phyloP scores from a whole-genome alignment of 2,797 vertebrate genomes.

The Enteromius trimaculatus region DNA sequence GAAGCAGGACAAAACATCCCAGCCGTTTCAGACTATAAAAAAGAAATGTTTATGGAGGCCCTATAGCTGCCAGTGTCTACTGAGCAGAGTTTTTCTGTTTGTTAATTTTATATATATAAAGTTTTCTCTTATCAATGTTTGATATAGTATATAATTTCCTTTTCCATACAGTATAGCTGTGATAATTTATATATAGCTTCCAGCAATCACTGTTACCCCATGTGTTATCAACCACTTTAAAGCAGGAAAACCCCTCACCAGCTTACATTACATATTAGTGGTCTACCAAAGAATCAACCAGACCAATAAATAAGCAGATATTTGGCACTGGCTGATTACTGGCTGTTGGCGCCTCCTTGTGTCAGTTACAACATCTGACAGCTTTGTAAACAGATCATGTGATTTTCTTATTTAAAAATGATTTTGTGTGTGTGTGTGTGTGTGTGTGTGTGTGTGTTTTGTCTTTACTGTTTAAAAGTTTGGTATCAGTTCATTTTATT shows the following conservation, averaged over 20 bases:
- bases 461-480: neutral
- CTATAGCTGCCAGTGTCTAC: constrained; percentile 42
- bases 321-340: neutral
- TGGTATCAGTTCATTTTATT: neutral
- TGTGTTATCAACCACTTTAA: constrained; percentile 24
- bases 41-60: neutral
- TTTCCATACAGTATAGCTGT: constrained; percentile 1
- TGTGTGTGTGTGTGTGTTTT: neutral
- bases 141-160: neutral
- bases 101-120: neutral
- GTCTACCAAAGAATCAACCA: neutral
- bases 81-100: neutral
- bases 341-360: constrained; percentile 1
- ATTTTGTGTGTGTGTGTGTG: neutral
- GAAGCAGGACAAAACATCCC: neutral
- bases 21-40: neutral
- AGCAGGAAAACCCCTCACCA: constrained; percentile 47
- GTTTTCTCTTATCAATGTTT: too few species aligned
- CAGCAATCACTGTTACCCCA: constrained; percentile 21
- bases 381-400: neutral
- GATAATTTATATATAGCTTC: constrained; percentile 9
- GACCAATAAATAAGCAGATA: neutral
- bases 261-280: constrained; percentile 17
- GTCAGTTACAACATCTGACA: neutral
- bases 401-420: neutral